Base-by-base conservation (phyloP, 2,797 vertebrate species). In the Melanotaenia boesemani region DNA sequence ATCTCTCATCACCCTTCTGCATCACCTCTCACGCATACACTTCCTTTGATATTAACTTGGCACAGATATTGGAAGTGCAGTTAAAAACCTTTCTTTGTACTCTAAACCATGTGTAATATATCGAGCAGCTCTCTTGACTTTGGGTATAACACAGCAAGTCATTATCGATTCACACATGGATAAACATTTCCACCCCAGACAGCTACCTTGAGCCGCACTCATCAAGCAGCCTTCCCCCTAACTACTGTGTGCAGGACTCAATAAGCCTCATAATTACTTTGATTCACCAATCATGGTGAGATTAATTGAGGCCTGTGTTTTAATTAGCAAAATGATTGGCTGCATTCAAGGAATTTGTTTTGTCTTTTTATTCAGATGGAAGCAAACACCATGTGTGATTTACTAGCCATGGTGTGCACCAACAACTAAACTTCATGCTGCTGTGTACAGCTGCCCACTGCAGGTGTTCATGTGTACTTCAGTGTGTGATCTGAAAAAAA, bases 211-310 rank as follows among this genome's bases (percentile, higher is more conserved):
- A 90, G 88, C 86, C 75, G 75, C 87, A 73, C 84, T 92, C 93
- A 84, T 93, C 88, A 89, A 78, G 84, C 79, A 81, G 70, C 79
- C 81, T 82, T 76, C 76, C 77, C 79, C 69, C 85, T 83, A 84
- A 88, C 88, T 79, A 75, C 85, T 77, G 85, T 85, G 88, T 69
- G 84, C 79, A 75, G 79, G 75, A 86, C 89, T 91, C 89, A 87
- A 73, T 88, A 92, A 85, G 86, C 85, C 90, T 89, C 85, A 87
- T 92, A 92, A 93, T 93, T 92, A 88, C 88, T 88, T 90, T 91
- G 88, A 91, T 89, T 89, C 81, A 60, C 89, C 90, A 88, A 89
- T 90, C 87, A 85, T 61, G 63, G 73, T 4, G 71, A 89, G 88
- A 92, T 92, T 91, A 89, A 88, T 91, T 89, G 81, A 83, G 68